phyloP scores from a whole-genome alignment of 23 tunicate species.

The Styela clava region DNA sequence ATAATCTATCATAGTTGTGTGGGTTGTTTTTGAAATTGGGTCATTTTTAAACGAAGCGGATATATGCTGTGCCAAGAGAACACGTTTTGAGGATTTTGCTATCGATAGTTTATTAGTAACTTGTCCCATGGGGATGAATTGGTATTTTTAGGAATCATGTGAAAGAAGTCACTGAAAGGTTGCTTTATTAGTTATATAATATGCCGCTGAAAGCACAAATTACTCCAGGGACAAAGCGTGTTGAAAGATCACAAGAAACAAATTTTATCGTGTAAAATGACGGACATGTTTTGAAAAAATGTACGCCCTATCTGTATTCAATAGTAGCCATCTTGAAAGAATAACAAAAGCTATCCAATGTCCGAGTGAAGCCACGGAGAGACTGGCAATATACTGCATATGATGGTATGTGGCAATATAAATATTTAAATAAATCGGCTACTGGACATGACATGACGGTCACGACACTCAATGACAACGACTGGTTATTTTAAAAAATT shows the following conservation, averaged over 20 bases:
- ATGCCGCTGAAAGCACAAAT: constrained; percentile 13
- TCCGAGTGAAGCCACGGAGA: too few relatives aligned
- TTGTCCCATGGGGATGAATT: constrained; percentile 10
- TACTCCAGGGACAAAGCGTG: neutral
- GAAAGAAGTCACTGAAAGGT: constrained; percentile 21
- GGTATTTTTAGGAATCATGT: constrained; percentile 3
- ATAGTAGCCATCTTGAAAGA: too few relatives aligned
- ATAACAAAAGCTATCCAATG: too few relatives aligned
- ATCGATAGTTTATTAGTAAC: neutral
- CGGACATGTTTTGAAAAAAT: neutral
- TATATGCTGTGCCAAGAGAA: neutral
- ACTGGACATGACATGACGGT: too few relatives aligned
- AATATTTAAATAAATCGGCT: too few relatives aligned
- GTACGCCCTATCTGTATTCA: neutral
- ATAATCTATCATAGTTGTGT: too few relatives aligned
- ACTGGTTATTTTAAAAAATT: too few relatives aligned
- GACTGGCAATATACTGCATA: too few relatives aligned
- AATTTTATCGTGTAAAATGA: neutral
- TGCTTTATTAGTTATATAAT: constrained; percentile 14
- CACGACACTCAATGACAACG: too few relatives aligned
- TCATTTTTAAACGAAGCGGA: neutral
- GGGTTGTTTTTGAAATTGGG: too few relatives aligned
- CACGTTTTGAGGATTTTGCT: neutral
- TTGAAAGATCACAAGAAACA: constrained; percentile 1
- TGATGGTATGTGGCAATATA: too few relatives aligned